These are phyloP conservation scores for Diloba caeruleocephala DNA, from an alignment of 2,888 invertebrate genomes.

Conservation along the genomic window DNA sequence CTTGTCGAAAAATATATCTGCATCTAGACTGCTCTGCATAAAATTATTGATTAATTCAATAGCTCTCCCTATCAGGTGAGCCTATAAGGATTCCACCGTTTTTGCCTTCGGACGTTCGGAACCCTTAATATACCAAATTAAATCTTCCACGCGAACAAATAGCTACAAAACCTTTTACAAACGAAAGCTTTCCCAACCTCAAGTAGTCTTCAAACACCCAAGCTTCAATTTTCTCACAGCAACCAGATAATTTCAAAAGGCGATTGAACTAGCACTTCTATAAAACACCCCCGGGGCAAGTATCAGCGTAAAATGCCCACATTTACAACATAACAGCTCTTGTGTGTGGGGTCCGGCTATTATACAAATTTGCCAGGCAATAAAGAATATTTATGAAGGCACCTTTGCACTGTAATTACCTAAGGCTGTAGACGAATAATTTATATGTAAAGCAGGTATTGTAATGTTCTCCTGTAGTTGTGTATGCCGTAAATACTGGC, in stretches of 20 bases:
- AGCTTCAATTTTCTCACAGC: slow-evolving; percentile 13
- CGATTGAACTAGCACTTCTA: slow-evolving; percentile 32
- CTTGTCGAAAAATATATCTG: too few relatives aligned
- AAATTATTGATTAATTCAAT: too few relatives aligned
- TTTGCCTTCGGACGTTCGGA: too few relatives aligned
- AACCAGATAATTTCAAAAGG: slow-evolving; percentile 31
- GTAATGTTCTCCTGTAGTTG: slow-evolving; percentile 28
- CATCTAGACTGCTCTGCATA: too few relatives aligned
- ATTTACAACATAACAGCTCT: slow-evolving; percentile 36
- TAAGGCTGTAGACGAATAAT: slow-evolving; percentile 70
- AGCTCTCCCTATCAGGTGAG: too few relatives aligned
- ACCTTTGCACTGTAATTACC: slow-evolving; percentile 75
- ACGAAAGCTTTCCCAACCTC: too few relatives aligned
- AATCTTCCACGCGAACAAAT: too few relatives aligned
- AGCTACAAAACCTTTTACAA: too few relatives aligned
- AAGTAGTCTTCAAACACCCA: too few relatives aligned
- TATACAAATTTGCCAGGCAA: slow-evolving; percentile 72
- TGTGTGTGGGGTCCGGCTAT: slow-evolving; percentile 60
- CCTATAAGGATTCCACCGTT: too few relatives aligned
- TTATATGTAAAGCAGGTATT: slow-evolving; percentile 76
- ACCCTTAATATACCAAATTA: too few relatives aligned
- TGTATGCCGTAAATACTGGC: slow-evolving; percentile 38
- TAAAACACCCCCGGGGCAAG: slow-evolving; percentile 42
- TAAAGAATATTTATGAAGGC: slow-evolving; percentile 81
- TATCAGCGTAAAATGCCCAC: slow-evolving; percentile 40